Conservation (phyloP, 2,113 vertebrate species). For the Harpagus bidentatus region DNA sequence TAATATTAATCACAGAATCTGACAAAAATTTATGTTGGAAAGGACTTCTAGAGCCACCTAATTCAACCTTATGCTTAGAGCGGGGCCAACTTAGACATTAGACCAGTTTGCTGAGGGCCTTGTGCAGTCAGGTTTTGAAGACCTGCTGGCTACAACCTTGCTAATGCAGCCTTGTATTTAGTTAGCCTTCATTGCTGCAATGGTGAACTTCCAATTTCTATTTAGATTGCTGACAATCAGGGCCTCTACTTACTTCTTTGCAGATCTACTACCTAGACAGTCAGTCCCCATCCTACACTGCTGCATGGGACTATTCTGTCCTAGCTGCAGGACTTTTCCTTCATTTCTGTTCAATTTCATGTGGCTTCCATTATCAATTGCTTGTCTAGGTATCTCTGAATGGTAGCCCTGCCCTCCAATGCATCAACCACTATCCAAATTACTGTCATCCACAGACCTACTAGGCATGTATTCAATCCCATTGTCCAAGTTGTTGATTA, state of each 20-base stretch:
- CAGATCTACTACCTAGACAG: neutral
- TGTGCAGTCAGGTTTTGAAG: neutral
- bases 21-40: neutral
- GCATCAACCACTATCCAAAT: neutral
- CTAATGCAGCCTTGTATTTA: neutral
- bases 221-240: neutral
- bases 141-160: neutral
- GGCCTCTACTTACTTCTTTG: neutral
- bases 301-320: neutral
- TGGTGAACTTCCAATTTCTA: neutral
- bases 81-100: neutral
- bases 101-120: neutral
- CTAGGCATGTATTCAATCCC: neutral
- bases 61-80: neutral
- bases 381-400: neutral
- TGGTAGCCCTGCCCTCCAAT: neutral
- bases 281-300: too few species aligned
- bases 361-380: neutral
- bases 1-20: neutral
- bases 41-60: neutral
- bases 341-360: neutral
- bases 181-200: neutral
- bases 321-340: neutral
- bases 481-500: neutral
- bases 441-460: neutral